A percentile compares a stretch with the other conserved stretches of the same genome.
Evolutionary conservation across 2,113 vertebrate species (phyloP).

Genomic region (Grallaria varia): DNA sequence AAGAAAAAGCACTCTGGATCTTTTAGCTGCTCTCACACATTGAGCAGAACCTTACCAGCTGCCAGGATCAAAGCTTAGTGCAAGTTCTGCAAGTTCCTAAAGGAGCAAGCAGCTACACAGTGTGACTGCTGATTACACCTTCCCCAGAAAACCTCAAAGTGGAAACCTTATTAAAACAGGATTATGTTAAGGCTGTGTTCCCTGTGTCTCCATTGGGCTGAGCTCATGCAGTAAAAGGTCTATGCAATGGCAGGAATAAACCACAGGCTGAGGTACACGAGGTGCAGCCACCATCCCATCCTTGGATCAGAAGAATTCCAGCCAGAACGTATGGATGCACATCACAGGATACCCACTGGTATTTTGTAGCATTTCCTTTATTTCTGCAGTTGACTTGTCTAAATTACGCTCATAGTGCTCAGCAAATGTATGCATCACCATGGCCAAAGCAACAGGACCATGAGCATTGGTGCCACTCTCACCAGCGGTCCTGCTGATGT

Average conservation of each 20-base stretch:
- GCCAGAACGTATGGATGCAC: neutral
- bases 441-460: neutral
- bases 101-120: neutral
- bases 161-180: slow-evolving; percentile 7
- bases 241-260: neutral
- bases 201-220: neutral
- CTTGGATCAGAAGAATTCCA: neutral
- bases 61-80: slow-evolving; percentile 8
- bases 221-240: neutral
- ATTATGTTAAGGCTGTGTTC: slow-evolving; percentile 1
- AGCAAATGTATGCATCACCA: fast-evolving
- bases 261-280: neutral
- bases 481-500: neutral
- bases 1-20: neutral
- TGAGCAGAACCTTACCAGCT: neutral
- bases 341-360: neutral
- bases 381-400: neutral
- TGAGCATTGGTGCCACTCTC: neutral
- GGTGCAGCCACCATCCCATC: neutral
- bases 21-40: neutral
- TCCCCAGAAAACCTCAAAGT: slow-evolving; percentile 8
- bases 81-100: neutral
- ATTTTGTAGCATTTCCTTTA: neutral
- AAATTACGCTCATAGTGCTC: neutral
- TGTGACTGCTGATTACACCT: slow-evolving; percentile 8